phyloP scores from a whole-genome alignment of 2,888 invertebrate species.

The Lycaena phlaeas region DNA sequence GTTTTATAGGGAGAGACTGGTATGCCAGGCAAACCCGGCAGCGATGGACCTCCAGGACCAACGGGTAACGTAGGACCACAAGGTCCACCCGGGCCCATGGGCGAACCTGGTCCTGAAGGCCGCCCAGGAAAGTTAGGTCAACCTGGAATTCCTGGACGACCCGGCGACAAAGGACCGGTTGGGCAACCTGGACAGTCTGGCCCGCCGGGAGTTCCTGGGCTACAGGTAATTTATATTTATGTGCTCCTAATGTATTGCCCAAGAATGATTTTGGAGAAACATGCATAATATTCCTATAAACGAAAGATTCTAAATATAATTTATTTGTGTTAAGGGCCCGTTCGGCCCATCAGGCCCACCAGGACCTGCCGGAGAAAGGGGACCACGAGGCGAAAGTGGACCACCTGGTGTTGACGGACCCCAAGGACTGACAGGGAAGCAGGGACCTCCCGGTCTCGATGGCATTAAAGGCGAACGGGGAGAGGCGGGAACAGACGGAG shows the following conservation, averaged over 20 bases:
- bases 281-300: too few species aligned
- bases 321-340: slow-evolving; percentile 79
- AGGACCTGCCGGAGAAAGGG: slow-evolving; percentile 81
- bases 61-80: slow-evolving; percentile 77
- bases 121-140: slow-evolving; percentile 80
- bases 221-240: too few species aligned
- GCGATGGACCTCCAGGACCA: slow-evolving; percentile 81
- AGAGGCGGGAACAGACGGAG: slow-evolving; percentile 79
- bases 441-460: slow-evolving; percentile 82
- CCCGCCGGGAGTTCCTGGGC: slow-evolving; percentile 77
- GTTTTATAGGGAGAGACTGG: slow-evolving; percentile 78
- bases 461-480: slow-evolving; percentile 77
- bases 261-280: too few species aligned
- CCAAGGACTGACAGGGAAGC: slow-evolving; percentile 83
- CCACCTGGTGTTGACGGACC: slow-evolving; percentile 84
- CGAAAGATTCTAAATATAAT: too few species aligned
- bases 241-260: too few species aligned
- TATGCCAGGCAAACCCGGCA: slow-evolving; percentile 78
- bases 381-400: slow-evolving; percentile 80
- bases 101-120: slow-evolving; percentile 74
- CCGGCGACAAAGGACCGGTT: slow-evolving; percentile 83
- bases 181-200: slow-evolving; percentile 78
- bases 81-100: slow-evolving; percentile 77
- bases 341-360: slow-evolving; percentile 76
- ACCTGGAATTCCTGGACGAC: slow-evolving; percentile 79